phyloP scores from a whole-genome alignment of 2,797 vertebrate genomes.

The Zenarchopterus dispar region DNA sequence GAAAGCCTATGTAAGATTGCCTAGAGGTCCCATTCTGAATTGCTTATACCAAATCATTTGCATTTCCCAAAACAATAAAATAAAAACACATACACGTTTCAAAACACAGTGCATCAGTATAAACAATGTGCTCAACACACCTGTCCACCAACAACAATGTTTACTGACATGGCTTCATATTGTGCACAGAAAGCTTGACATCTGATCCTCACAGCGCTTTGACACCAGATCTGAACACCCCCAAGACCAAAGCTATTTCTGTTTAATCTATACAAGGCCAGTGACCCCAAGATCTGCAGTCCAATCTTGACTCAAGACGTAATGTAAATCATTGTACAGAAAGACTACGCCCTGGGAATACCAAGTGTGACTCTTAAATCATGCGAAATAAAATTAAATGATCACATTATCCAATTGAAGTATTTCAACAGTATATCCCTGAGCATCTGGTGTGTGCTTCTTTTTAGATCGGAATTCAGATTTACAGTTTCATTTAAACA shows the following conservation, averaged over 20 bases:
- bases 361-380: background rate
- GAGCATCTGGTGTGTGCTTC: background rate
- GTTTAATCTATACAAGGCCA: conserved; percentile 72
- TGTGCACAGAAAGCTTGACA: conserved; percentile 52
- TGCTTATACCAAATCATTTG: background rate
- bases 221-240: conserved; percentile 59
- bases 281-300: conserved; percentile 39
- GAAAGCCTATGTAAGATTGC: conserved; percentile 12
- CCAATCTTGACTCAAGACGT: conserved; percentile 54
- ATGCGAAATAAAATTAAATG: conserved; percentile 6
- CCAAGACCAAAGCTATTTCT: conserved; percentile 73
- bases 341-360: background rate
- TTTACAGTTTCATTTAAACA: background rate
- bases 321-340: conserved; percentile 39
- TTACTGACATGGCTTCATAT: conserved; percentile 21
- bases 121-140: background rate
- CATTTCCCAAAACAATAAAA: background rate
- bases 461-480: too few species aligned
- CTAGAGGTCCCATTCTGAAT: background rate
- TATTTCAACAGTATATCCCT: background rate
- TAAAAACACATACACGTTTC: background rate
- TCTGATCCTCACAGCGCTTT: conserved; percentile 47
- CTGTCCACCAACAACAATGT: background rate
- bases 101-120: background rate
- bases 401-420: background rate